Base-by-base conservation (phyloP, 2,797 vertebrate species). In the Aulostomus chinensis region DNA sequence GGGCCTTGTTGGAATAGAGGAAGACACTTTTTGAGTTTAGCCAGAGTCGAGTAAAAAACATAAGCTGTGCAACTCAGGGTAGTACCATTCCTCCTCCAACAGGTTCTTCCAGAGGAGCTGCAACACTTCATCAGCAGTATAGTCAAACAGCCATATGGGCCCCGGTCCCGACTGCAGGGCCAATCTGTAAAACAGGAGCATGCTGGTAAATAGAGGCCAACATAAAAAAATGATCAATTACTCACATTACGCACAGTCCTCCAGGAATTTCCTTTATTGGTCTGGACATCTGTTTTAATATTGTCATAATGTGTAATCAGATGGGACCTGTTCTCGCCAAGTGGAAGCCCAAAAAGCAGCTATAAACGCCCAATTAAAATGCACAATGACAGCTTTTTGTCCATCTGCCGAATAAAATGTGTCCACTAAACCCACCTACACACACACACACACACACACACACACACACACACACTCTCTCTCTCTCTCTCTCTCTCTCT, bases 301-400 rank as follows among this genome's bases (percentile, higher is more conserved):
- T 95, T 98, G 96, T 97, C 96, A 95, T 97, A 95, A 96, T 98
- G 94, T 96, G 94, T 96, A 96, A 95, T 98, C 96, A 96, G 95
- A 94, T 92, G 93, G 92, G 94, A 93, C 90, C 93, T 78, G 75
- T 88, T 93, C 88, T 92, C 91, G 94, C 94, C 93, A 94, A 98
- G 94, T 93, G 91, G 91, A 91, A 85, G 91, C 93, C 92, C 90
- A 92, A 94, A 95, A 94, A 90, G 89, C 90, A 90, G 93, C 93
- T 89, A 91, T 95, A 93, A 97, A 96, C 92, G 92, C 91, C 92
- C 93, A 96, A 94, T 95, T 92, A 95, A 95, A 96, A 93, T 92
- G 90, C 88, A 92, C 93, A 93, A 92, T 93, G 95, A 96, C 94
- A 96, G 94, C 94, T 93, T 92, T 92, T 90, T 89, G 91, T 94